These are phyloP conservation scores for Anagyrus pseudococci DNA, from an alignment of 2,888 invertebrate genomes.

Conservation along the genomic window DNA sequence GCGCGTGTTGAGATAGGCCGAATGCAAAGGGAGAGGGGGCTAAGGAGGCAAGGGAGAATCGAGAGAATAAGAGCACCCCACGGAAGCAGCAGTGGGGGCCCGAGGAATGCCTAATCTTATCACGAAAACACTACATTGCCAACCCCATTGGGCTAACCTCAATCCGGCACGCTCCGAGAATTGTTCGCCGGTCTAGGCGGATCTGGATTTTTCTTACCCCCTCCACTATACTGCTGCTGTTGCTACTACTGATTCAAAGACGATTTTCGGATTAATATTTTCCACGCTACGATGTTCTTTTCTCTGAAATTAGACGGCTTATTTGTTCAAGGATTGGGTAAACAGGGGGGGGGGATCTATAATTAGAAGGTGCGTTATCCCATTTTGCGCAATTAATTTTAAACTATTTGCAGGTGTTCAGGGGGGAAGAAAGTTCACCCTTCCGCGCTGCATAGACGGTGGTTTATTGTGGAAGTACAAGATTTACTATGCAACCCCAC, in stretches of 20 bases:
- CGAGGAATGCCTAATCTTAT: constrained; percentile 27
- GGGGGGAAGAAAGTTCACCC: no score
- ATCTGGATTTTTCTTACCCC: background rate
- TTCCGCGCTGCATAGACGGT: background rate
- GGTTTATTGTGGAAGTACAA: background rate
- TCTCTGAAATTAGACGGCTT: background rate
- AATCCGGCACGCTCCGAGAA: background rate
- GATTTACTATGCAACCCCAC: background rate
- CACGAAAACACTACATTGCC: constrained; percentile 6
- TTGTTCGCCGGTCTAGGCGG: background rate
- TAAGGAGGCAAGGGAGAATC: background rate
- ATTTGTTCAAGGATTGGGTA: background rate
- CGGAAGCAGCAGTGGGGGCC: background rate
- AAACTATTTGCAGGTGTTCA: no score
- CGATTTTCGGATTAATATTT: no score
- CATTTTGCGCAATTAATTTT: constrained; percentile 1
- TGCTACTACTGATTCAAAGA: no score
- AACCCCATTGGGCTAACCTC: constrained; percentile 21
- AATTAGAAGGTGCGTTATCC: background rate
- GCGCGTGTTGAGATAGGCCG: no score
- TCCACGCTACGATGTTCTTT: background rate
- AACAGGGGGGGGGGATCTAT: background rate
- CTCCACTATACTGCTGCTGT: background rate
- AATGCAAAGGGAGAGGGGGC: no score
- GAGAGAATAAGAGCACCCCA: background rate